These are phyloP conservation scores for Lateolabrax maculatus DNA, from an alignment of 2,797 vertebrate species.

Conservation along the genomic window DNA sequence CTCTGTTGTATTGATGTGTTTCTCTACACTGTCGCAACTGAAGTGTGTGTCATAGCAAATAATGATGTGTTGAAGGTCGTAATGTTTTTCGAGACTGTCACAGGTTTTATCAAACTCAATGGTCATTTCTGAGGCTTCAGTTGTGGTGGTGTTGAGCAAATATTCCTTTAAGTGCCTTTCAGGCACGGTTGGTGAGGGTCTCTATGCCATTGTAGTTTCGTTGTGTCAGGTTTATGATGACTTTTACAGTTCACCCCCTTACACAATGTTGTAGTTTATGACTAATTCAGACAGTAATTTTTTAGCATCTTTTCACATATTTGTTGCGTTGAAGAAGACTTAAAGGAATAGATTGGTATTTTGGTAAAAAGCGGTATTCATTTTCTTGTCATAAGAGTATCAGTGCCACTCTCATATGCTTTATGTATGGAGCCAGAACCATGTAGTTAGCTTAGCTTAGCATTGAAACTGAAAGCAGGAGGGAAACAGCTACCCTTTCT, in stretches of 20 bases:
- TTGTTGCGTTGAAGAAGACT: background rate
- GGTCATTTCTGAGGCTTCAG: background rate
- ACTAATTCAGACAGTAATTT: background rate
- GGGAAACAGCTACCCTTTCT: background rate
- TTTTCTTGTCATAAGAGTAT: too few species aligned
- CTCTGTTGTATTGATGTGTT: conserved; percentile 1
- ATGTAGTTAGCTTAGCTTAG: background rate
- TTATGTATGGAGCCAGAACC: too few species aligned
- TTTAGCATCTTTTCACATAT: background rate
- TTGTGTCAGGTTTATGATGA: background rate
- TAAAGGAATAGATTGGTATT: background rate
- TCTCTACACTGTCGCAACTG: conserved; percentile 4
- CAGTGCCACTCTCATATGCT: too few species aligned
- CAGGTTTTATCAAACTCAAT: background rate
- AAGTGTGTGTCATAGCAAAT: conserved; percentile 13
- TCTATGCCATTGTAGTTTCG: background rate
- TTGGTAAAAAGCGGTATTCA: background rate
- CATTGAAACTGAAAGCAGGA: background rate
- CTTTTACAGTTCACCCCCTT: background rate
- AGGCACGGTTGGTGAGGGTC: background rate
- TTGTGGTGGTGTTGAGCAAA: conserved; percentile 1
- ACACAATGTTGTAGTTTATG: background rate
- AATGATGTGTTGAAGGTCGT: background rate
- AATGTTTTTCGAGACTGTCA: background rate
- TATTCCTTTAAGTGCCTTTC: background rate